phyloP scores from a whole-genome alignment of 1,140 invertebrate genomes.

The Anoplolepis gracilipes region DNA sequence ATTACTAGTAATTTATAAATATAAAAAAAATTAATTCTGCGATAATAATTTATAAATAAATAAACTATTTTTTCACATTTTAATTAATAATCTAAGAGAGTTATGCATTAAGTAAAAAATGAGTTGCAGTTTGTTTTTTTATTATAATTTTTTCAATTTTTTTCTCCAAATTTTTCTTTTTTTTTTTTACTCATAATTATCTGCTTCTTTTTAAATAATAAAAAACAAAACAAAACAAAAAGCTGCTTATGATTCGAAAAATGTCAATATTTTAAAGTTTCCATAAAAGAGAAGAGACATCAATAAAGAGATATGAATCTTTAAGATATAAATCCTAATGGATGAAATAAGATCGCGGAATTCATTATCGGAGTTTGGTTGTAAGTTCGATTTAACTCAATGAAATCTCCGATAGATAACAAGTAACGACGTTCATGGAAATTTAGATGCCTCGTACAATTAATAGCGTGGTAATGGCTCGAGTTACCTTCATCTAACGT shows the following conservation, averaged over 20 bases:
- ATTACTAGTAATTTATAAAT: not conserved
- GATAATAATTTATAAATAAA: not conserved
- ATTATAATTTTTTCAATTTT: constrained; percentile 1
- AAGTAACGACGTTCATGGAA: constrained; percentile 30
- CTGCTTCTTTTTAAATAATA: not conserved
- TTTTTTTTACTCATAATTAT: not conserved
- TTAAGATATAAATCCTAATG: not conserved
- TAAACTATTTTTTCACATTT: not conserved
- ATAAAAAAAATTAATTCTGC: not conserved
- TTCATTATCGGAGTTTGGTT: not conserved
- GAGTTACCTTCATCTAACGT: constrained; percentile 17
- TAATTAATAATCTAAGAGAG: not conserved
- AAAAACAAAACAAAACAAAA: not conserved
- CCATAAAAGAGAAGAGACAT: not conserved
- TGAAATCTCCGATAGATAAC: constrained; percentile 28
- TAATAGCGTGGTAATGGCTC: constrained; percentile 29
- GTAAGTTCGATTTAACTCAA: constrained; percentile 36
- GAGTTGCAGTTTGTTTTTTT: not conserved
- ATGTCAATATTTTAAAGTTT: not conserved
- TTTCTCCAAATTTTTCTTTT: not conserved
- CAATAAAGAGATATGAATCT: constrained; percentile 21
- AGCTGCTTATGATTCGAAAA: not conserved
- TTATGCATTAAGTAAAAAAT: not conserved
- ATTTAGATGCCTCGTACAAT: constrained; percentile 36
- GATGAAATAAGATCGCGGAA: constrained; percentile 4